Conservation (phyloP, 2,113 vertebrate species). For the Pelusios castaneus region DNA sequence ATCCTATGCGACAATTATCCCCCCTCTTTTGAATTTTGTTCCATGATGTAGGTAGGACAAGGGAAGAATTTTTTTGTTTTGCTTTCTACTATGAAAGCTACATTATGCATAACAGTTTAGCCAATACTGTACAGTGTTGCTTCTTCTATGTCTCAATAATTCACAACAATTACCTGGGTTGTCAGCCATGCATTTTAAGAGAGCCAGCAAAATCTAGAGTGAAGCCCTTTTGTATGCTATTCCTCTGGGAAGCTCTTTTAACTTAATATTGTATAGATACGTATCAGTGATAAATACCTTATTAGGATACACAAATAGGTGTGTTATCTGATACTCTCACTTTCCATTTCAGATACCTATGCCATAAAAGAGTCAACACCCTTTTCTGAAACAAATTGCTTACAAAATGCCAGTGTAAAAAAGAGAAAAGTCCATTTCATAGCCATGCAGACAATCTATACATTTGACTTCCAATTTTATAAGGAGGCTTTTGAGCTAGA, state of each 20-base stretch:
- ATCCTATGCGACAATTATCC: fast-evolving
- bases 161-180: background rate
- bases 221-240: background rate
- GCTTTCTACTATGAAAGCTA: background rate
- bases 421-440: background rate
- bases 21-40: background rate
- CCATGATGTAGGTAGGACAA: background rate
- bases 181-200: background rate
- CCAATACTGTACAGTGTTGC: fast-evolving
- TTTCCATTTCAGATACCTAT: conserved; percentile 1
- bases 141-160: background rate
- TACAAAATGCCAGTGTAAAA: background rate
- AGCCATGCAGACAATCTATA: background rate
- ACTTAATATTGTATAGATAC: background rate
- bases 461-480: conserved; percentile 22
- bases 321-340: background rate
- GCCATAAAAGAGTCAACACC: background rate
- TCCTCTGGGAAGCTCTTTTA: background rate
- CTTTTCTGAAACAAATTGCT: conserved; percentile 8
- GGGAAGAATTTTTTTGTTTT: background rate
- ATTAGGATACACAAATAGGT: background rate
- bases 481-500: background rate
- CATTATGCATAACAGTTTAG: background rate
- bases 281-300: background rate
- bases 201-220: background rate